Conservation (phyloP, 37 sponge, comb jelly and placozoan species). For the Corticium candelabrum region DNA sequence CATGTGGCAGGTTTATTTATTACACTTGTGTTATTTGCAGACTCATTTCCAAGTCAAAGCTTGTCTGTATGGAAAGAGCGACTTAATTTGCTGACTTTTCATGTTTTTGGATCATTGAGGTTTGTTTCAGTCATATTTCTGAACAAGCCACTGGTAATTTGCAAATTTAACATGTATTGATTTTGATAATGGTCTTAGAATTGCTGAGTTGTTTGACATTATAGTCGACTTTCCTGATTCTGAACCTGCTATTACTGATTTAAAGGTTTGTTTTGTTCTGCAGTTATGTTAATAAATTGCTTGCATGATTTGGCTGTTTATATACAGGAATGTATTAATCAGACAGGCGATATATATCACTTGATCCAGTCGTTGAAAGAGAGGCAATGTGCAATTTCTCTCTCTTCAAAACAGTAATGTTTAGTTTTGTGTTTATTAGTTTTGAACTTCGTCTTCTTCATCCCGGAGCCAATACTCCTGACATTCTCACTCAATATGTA, state of each 20-base stretch:
- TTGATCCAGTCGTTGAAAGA: not conserved
- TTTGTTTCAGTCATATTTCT: no score
- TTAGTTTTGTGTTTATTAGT: slow-evolving; percentile 29
- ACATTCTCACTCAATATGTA: slow-evolving; percentile 89
- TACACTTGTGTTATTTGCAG: no score
- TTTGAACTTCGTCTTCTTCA: slow-evolving; percentile 74
- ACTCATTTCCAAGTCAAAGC: no score
- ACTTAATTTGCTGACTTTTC: no score
- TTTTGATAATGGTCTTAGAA: slow-evolving; percentile 36
- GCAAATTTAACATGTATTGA: no score
- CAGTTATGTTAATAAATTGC: slow-evolving; percentile 2
- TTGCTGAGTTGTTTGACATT: slow-evolving; percentile 79
- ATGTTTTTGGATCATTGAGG: no score
- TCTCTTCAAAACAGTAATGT: no score
- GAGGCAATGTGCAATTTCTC: no score
- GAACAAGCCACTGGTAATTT: no score
- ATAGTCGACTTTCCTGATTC: slow-evolving; percentile 87
- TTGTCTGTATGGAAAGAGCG: no score
- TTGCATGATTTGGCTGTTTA: not conserved
- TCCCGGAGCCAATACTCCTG: slow-evolving; percentile 90
- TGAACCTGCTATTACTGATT: slow-evolving; percentile 58
- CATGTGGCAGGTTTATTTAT: no score
- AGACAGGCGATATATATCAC: not conserved
- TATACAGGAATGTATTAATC: not conserved
- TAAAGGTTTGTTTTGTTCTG: slow-evolving; percentile 31